Conservation (phyloP, 2,113 vertebrate genomes). For the Myiagra hebetior region DNA sequence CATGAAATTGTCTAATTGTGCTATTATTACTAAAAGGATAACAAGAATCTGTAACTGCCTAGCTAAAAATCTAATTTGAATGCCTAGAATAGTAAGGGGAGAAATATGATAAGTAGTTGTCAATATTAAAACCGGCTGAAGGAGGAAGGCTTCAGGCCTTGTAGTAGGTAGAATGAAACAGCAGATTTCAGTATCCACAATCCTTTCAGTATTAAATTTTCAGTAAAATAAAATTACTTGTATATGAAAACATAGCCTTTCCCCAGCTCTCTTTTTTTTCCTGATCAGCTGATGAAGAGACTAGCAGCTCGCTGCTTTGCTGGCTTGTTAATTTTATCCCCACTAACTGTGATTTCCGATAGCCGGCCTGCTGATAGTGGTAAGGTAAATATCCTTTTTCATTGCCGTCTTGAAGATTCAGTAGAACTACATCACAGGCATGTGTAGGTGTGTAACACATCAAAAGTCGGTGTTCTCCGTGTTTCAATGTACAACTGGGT, state of each 20-base stretch:
- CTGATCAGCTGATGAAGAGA: conserved; percentile 99
- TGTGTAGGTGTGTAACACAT: conserved; percentile 86
- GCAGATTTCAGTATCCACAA: conserved; percentile 87
- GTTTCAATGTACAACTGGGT: conserved; percentile 75
- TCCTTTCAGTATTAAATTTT: conserved; percentile 88
- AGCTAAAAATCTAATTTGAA: conserved; percentile 74
- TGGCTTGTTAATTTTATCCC: conserved; percentile 99
- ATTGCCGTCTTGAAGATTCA: conserved; percentile 87
- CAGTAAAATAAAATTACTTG: conserved; percentile 95
- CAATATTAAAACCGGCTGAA: conserved; percentile 91
- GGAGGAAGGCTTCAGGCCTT: conserved; percentile 89
- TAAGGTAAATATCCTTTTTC: conserved; percentile 97
- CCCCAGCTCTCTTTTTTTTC: conserved; percentile 93
- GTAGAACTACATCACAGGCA: conserved; percentile 87
- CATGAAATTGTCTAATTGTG: conserved; percentile 34
- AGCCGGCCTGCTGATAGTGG: conserved; percentile 93
- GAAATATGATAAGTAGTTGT: conserved; percentile 85
- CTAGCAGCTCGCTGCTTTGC: conserved; percentile 99
- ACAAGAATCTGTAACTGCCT: conserved; percentile 45
- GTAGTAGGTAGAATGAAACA: conserved; percentile 88
- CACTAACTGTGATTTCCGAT: conserved; percentile 96
- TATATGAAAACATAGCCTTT: conserved; percentile 99
- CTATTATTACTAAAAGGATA: conserved; percentile 55
- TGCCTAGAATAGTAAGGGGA: conserved; percentile 80
- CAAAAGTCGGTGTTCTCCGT: conserved; percentile 73